Evolutionary conservation across 2,113 vertebrate genomes (phyloP).

Genomic region (Falco punctatus): DNA sequence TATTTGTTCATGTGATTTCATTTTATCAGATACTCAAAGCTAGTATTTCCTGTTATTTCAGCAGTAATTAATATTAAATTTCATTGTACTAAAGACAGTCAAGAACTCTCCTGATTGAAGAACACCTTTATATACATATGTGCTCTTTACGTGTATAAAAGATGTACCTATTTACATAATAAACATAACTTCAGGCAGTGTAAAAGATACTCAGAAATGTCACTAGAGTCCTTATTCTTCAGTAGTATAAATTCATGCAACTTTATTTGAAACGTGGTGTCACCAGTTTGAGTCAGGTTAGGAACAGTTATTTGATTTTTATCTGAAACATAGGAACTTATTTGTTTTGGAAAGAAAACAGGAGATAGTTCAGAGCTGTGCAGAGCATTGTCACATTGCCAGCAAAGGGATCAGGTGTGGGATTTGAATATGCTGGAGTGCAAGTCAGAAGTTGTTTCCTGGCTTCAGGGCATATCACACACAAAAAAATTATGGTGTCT

Average conservation of each 20-base stretch:
- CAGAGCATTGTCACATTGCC: neutral
- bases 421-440: neutral
- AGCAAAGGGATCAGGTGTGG: neutral
- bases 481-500: neutral
- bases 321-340: neutral
- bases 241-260: neutral
- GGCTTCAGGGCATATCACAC: neutral
- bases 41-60: neutral
- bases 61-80: neutral
- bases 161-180: neutral
- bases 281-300: neutral
- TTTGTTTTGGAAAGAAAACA: neutral
- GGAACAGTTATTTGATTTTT: neutral
- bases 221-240: neutral
- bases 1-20: neutral
- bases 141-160: neutral
- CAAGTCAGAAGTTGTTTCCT: neutral
- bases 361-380: neutral
- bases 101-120: neutral
- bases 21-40: neutral
- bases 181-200: neutral
- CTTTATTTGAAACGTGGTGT: neutral
- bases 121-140: neutral
- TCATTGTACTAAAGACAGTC: neutral
- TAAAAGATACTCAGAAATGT: neutral